Percentiles rank a stretch among this genome's conserved stretches.
Conservation (phyloP, 1,140 invertebrate genomes). For the Drosophila melanica region DNA sequence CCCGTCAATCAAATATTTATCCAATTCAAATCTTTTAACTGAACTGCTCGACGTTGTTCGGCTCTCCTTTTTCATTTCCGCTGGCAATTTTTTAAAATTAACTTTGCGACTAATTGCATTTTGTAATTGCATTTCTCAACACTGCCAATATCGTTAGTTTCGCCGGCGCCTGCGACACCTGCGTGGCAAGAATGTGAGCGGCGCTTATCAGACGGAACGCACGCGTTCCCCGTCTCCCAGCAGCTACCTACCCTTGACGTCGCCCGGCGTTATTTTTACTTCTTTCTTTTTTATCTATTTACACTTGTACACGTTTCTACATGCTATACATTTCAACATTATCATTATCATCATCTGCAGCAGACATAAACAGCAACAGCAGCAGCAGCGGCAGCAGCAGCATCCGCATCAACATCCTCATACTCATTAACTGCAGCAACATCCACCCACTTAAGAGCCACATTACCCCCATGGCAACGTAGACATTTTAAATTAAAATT, state of each 20-base stretch:
- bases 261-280: constrained; percentile 4
- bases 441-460: not conserved
- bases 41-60: constrained; percentile 8
- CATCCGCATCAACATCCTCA: constrained; percentile 9
- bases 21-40: constrained; percentile 31
- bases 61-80: constrained; percentile 31
- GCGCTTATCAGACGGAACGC: constrained; percentile 31
- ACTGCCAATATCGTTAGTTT: constrained; percentile 41
- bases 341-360: constrained; percentile 31
- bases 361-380: constrained; percentile 22
- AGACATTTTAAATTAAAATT: constrained; percentile 56
- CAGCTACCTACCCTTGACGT: constrained; percentile 29
- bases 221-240: not conserved
- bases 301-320: constrained; percentile 79
- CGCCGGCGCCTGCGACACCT: constrained; percentile 27
- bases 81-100: constrained; percentile 50
- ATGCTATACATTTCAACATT: constrained; percentile 70
- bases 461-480: constrained; percentile 3
- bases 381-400: constrained; percentile 21
- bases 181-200: constrained; percentile 3
- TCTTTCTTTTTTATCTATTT: constrained; percentile 71
- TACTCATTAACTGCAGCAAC: constrained; percentile 33
- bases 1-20: constrained; percentile 49
- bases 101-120: constrained; percentile 73
- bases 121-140: constrained; percentile 74